Percentiles rank a stretch among this genome's conserved stretches.
Conservation (phyloP, 1,140 invertebrate genomes). For the Anastrepha obliqua region DNA sequence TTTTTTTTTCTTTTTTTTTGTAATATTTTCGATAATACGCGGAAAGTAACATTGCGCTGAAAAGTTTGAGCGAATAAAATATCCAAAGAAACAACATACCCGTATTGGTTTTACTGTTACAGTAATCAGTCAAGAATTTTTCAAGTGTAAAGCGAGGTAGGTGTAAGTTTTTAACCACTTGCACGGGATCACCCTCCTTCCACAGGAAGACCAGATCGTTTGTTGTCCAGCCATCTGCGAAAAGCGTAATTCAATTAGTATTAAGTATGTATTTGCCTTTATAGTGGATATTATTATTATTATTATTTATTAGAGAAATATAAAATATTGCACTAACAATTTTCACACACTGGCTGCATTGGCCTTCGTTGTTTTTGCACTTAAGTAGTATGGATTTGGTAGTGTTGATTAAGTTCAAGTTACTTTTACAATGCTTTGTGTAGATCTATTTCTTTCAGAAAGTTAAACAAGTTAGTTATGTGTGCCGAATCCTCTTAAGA, state of each 20-base stretch:
- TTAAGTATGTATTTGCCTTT: too few relatives aligned
- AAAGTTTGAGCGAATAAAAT: slow-evolving; percentile 57
- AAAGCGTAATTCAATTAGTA: background rate
- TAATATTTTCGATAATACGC: background rate
- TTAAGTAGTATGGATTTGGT: too few relatives aligned
- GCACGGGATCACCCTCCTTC: slow-evolving; percentile 95
- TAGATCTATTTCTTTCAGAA: too few relatives aligned
- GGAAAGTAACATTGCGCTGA: slow-evolving; percentile 53
- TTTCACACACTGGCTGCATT: too few relatives aligned
- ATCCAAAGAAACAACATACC: slow-evolving; percentile 78
- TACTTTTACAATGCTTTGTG: too few relatives aligned
- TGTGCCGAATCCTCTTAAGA: too few relatives aligned
- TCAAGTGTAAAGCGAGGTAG: slow-evolving; percentile 94
- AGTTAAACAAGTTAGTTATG: too few relatives aligned
- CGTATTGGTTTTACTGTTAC: slow-evolving; percentile 96
- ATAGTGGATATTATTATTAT: too few relatives aligned
- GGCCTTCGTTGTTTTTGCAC: too few relatives aligned
- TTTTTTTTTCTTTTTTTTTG: background rate
- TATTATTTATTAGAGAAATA: too few relatives aligned
- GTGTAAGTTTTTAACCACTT: slow-evolving; percentile 94
- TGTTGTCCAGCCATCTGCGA: slow-evolving; percentile 93
- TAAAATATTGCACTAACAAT: too few relatives aligned
- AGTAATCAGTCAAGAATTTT: slow-evolving; percentile 93
- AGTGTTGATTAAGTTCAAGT: too few relatives aligned
- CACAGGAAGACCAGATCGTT: slow-evolving; percentile 94